A percentile compares a stretch with the other conserved stretches of the same genome.
Conservation (phyloP, 2,797 vertebrate genomes). For the Sorex maritimensis region DNA sequence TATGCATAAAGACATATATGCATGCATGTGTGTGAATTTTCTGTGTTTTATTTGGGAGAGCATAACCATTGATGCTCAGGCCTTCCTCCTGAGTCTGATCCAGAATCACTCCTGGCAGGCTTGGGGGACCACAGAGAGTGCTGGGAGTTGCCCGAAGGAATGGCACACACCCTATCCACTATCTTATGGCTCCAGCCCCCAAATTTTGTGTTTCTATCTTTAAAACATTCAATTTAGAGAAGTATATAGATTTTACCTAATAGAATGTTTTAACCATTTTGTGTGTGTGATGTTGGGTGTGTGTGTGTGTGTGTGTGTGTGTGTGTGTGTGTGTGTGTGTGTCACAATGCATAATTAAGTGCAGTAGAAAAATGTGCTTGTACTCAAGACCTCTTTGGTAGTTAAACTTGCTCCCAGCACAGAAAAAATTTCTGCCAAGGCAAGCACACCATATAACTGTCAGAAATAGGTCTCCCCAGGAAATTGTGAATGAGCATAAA, state of each 20-base stretch:
- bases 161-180: too few relatives aligned
- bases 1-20: too few relatives aligned
- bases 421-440: slow-evolving; percentile 23
- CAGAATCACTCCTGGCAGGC: too few relatives aligned
- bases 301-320: too few relatives aligned
- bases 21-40: too few relatives aligned
- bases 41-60: too few relatives aligned
- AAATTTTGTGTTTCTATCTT: neutral
- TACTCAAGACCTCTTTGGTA: slow-evolving; percentile 11
- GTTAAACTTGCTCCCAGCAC: neutral
- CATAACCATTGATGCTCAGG: too few relatives aligned
- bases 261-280: neutral
- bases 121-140: too few relatives aligned
- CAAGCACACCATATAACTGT: neutral
- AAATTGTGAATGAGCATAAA: neutral
- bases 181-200: too few relatives aligned
- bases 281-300: too few relatives aligned
- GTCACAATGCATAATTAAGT: neutral
- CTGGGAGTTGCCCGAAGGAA: too few relatives aligned
- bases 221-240: slow-evolving; percentile 46
- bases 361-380: slow-evolving; percentile 27
- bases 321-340: neutral
- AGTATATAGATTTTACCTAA: neutral
- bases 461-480: neutral
- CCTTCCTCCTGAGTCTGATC: too few relatives aligned